Conservation (phyloP, 2,797 vertebrate species). For the Brachyrhaphis roseni region DNA sequence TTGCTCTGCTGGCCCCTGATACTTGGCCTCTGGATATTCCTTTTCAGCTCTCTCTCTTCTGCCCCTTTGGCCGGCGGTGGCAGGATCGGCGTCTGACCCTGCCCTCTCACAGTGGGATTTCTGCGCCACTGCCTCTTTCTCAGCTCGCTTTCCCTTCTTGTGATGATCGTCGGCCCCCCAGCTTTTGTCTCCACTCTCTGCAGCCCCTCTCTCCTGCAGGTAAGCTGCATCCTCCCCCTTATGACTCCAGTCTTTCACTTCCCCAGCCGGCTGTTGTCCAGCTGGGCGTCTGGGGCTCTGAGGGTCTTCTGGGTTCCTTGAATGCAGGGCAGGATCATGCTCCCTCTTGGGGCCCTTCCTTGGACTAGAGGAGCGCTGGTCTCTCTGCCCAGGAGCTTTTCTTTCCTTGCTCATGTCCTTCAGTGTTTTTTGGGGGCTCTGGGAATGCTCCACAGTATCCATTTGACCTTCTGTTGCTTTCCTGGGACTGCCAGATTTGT, state of each 20-base stretch:
- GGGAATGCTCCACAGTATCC: slow-evolving; percentile 49
- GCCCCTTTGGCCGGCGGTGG: slow-evolving; percentile 43
- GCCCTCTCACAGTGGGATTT: slow-evolving; percentile 65
- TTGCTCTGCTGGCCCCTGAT: slow-evolving; percentile 54
- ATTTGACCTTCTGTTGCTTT: slow-evolving; percentile 54
- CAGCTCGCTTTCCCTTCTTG: slow-evolving; percentile 68
- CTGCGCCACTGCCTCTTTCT: slow-evolving; percentile 57
- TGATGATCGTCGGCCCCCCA: slow-evolving; percentile 59
- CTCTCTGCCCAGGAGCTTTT: slow-evolving; percentile 41
- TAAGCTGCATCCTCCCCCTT: slow-evolving; percentile 62
- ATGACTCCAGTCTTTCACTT: slow-evolving; percentile 68
- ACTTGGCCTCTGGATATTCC: slow-evolving; percentile 64
- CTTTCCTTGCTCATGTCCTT: slow-evolving; percentile 66
- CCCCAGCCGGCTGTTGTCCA: slow-evolving; percentile 45
- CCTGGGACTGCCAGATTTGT: slow-evolving; percentile 77
- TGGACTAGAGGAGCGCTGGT: slow-evolving; percentile 80
- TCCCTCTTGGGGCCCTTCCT: slow-evolving; percentile 77
- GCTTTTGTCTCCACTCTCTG: slow-evolving; percentile 59
- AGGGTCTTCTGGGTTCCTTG: slow-evolving; percentile 63
- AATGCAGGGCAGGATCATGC: slow-evolving; percentile 34
- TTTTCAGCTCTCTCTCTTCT: slow-evolving; percentile 54
- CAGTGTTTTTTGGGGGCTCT: slow-evolving; percentile 65
- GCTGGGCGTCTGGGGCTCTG: slow-evolving; percentile 69
- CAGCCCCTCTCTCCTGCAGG: slow-evolving; percentile 71
- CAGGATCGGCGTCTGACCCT: slow-evolving; percentile 57